phyloP scores from a whole-genome alignment of 2,888 invertebrate genomes.

The Luperina testacea region DNA sequence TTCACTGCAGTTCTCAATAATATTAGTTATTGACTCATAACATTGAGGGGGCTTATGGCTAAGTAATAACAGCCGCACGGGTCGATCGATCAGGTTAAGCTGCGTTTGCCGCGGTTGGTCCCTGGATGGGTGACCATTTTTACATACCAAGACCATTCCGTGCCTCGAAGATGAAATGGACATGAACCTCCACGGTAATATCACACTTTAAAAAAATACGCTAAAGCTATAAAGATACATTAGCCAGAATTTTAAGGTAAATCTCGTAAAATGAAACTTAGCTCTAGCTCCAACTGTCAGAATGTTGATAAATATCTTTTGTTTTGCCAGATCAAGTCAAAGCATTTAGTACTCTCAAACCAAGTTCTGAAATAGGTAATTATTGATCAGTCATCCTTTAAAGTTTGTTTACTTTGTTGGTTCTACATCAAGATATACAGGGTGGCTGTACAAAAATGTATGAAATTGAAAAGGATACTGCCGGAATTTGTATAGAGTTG shows the following conservation, averaged over 20 bases:
- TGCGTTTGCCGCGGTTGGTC: too few relatives aligned
- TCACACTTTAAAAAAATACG: too few relatives aligned
- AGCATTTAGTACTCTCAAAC: slow-evolving; percentile 11
- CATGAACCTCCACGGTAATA: too few relatives aligned
- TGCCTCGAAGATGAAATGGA: too few relatives aligned
- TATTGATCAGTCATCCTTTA: slow-evolving; percentile 2
- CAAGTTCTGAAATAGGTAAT: neutral
- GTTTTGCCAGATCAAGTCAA: slow-evolving; percentile 11
- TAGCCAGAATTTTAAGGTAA: neutral
- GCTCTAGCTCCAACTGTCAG: slow-evolving; percentile 16
- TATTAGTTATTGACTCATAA: too few relatives aligned
- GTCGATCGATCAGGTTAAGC: too few relatives aligned
- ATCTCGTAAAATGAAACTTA: slow-evolving; percentile 18
- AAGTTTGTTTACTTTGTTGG: neutral
- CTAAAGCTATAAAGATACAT: neutral
- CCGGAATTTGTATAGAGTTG: neutral
- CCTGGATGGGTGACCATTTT: too few relatives aligned
- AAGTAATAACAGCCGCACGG: too few relatives aligned
- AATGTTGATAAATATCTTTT: slow-evolving; percentile 39
- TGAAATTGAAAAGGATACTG: neutral
- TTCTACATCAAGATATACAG: neutral
- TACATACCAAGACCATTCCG: too few relatives aligned
- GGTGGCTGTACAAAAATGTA: neutral
- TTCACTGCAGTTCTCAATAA: too few relatives aligned
- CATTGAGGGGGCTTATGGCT: too few relatives aligned